Evolutionary conservation across 2,797 vertebrate species (phyloP), one percentile per base, ranked within the genome.

Genomic region (Sebastes hubbsi): DNA sequence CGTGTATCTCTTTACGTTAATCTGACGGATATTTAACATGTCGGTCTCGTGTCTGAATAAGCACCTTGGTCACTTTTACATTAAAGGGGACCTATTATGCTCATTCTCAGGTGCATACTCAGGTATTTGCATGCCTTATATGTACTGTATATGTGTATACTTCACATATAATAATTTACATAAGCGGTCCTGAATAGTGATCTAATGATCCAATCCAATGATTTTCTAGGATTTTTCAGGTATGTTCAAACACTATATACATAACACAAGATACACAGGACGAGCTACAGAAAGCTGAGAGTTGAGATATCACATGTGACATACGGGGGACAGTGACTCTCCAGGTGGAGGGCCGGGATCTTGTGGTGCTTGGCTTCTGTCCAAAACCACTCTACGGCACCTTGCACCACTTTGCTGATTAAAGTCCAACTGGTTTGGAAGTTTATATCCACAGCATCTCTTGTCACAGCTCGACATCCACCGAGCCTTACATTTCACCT

Each of bases 331-430:
- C 32, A 25, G 27, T 5, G 32, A 30, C 22, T 75, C 55, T 58
- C 2, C 61, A 81, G 58, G 55, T 49, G 36, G 20, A 61, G 29
- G 4, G 4, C 5, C 22, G 32, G 18, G 65, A 78, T 54, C 30
- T 56, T 25, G 6, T 46, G 65, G 24, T 56, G 61, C 12, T 62
- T 77, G 72, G 76, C 74, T 27, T 52, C 20, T 16, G 24, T 78
- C 64, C 69, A 76, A 83, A 72, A 49, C 56, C 70, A 30, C 65
- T 75, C 18, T 1, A 74, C 66, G 38, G 49, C 24, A 66, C 32
- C 67, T 46, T 58, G 34, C 18, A 36, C 52, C 32, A 66, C 73
- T 81, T 32, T 38, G n/a, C 30, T 67, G 62, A 72, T 75, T 29
- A n/a, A 56, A 24, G 27, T 36, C 55, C 27, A 60, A 20, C 75